These are phyloP conservation scores for Onychostruthus taczanowskii DNA, from an alignment of 2,113 vertebrate genomes.

Conservation along the genomic window DNA sequence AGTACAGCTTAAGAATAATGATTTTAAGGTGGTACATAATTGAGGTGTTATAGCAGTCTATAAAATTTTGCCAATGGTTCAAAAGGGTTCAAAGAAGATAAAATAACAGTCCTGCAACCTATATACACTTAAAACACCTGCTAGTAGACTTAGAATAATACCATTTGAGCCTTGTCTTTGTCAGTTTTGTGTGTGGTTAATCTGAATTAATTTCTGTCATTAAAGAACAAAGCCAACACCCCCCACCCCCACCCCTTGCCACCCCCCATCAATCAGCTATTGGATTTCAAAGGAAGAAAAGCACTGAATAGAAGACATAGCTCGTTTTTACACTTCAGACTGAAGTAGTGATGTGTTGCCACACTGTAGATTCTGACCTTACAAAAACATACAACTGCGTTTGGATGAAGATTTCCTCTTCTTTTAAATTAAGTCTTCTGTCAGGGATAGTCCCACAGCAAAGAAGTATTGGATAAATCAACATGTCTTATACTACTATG, in stretches of 20 bases:
- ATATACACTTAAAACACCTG: not conserved
- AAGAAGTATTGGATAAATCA: not conserved
- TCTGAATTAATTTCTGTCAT: not conserved
- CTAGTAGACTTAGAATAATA: not conserved
- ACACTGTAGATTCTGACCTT: not conserved
- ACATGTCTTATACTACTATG: not conserved
- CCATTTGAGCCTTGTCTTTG: not conserved
- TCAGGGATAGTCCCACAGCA: not conserved
- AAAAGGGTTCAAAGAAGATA: not conserved
- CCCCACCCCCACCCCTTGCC: fast-evolving
- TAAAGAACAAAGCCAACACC: not conserved
- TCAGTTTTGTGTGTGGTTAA: not conserved
- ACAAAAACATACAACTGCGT: not conserved
- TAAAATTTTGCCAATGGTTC: not conserved
- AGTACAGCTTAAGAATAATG: not conserved
- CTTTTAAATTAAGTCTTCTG: not conserved
- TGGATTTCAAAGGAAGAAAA: not conserved
- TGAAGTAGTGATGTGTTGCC: not conserved
- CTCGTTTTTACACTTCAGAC: not conserved
- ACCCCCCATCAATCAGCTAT: not conserved
- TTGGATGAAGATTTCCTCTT: not conserved
- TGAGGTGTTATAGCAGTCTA: not conserved
- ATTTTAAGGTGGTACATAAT: not conserved
- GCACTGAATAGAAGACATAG: not conserved
- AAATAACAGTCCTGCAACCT: not conserved